These are phyloP conservation scores for Tychaedon coryphoeus DNA, from an alignment of 2,113 vertebrate genomes.

Conservation along the genomic window DNA sequence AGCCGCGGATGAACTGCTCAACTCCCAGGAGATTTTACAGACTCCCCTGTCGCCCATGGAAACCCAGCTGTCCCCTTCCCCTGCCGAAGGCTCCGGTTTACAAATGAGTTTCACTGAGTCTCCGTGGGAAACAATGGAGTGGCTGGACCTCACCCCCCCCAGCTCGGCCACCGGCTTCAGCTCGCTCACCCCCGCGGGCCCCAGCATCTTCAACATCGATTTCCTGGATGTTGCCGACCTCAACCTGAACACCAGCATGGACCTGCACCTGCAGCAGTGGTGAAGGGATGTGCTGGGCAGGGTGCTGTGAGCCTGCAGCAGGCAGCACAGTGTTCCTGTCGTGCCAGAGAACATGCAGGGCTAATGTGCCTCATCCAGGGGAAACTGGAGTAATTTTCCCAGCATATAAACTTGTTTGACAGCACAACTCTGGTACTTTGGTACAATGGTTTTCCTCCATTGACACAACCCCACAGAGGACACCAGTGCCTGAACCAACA, in stretches of 20 bases:
- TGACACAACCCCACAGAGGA: not conserved
- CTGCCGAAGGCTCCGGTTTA: slow-evolving; percentile 81
- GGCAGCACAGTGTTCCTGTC: not conserved
- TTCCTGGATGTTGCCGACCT: slow-evolving; percentile 95
- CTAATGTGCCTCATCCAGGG: not conserved
- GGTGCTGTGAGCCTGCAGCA: not conserved
- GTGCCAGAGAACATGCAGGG: not conserved
- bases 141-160: slow-evolving; percentile 92
- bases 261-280: slow-evolving; percentile 96
- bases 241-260: slow-evolving; percentile 92
- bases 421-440: not conserved
- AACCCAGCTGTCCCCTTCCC: slow-evolving; percentile 79
- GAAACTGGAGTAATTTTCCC: slow-evolving; percentile 37
- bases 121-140: slow-evolving; percentile 97
- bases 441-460: not conserved
- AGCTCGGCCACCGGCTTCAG: slow-evolving; percentile 85
- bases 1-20: slow-evolving; percentile 82
- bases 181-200: slow-evolving; percentile 76
- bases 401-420: not conserved
- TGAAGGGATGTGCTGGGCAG: slow-evolving; percentile 62
- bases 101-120: slow-evolving; percentile 91
- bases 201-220: slow-evolving; percentile 94
- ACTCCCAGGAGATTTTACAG: slow-evolving; percentile 86
- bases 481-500: slow-evolving; percentile 4
- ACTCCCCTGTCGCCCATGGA: slow-evolving; percentile 84